These are phyloP conservation scores for Drosophila novamexicana DNA, from an alignment of 1,140 invertebrate species.

Conservation along the genomic window DNA sequence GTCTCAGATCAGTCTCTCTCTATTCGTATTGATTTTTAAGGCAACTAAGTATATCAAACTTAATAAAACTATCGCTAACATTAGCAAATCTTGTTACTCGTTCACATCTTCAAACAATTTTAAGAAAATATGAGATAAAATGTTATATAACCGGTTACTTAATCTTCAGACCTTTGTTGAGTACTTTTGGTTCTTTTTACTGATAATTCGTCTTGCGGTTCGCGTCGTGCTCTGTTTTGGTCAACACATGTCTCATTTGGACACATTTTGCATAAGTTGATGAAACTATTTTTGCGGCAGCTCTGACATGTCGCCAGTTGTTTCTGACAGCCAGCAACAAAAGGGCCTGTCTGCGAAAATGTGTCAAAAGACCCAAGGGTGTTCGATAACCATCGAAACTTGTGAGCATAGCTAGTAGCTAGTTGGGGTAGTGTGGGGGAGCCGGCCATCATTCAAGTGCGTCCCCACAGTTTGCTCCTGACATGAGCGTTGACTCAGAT, in stretches of 20 bases:
- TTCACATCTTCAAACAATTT: too few relatives aligned
- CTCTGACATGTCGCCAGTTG: conserved; percentile 64
- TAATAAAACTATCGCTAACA: too few relatives aligned
- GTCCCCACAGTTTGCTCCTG: conserved; percentile 13
- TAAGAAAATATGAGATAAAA: too few relatives aligned
- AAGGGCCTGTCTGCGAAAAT: conserved; percentile 61
- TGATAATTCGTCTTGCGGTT: neutral
- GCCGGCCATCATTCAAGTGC: neutral
- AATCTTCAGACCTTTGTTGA: neutral
- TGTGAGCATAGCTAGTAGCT: neutral
- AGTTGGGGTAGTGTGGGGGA: neutral
- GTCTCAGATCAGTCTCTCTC: too few relatives aligned
- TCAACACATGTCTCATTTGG: conserved; percentile 27
- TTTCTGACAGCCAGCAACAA: conserved; percentile 68
- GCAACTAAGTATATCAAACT: too few relatives aligned
- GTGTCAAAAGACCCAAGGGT: conserved; percentile 30
- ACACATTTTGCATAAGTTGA: conserved; percentile 45
- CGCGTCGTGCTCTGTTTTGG: neutral
- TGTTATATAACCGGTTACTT: neutral
- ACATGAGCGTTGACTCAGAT: conserved; percentile 8
- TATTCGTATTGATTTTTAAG: too few relatives aligned
- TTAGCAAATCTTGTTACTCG: too few relatives aligned
- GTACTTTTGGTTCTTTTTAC: neutral
- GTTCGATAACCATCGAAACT: conserved; percentile 68
- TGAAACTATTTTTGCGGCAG: conserved; percentile 62